phyloP scores from a whole-genome alignment of 2,797 vertebrate genomes.

The Betta splendens region DNA sequence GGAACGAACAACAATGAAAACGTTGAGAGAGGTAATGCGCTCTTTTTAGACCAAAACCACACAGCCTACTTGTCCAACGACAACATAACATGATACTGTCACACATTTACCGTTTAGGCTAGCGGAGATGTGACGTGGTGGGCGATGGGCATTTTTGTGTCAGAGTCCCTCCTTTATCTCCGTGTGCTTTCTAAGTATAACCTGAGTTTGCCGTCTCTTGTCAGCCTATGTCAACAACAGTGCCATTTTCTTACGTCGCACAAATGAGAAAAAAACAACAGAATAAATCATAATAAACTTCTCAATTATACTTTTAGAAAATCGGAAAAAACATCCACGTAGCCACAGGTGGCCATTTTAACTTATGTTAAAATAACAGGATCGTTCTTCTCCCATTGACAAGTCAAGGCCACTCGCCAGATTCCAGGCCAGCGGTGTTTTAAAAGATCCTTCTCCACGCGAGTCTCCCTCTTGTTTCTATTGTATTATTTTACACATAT shows the following conservation, averaged over 20 bases:
- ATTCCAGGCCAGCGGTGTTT: constrained; percentile 52
- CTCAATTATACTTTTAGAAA: constrained; percentile 68
- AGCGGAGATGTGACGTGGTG: constrained; percentile 49
- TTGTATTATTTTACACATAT: constrained; percentile 80
- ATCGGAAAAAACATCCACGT: constrained; percentile 50
- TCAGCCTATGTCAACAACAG: constrained; percentile 78
- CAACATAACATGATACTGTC: constrained; percentile 80
- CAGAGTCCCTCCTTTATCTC: constrained; percentile 59
- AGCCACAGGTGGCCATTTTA: constrained; percentile 61
- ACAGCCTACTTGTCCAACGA: constrained; percentile 78
- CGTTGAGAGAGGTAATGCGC: constrained; percentile 77
- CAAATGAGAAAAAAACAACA: constrained; percentile 74
- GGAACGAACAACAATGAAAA: constrained; percentile 83
- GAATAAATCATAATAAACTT: constrained; percentile 74
- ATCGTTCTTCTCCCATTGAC: constrained; percentile 23
- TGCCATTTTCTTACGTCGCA: constrained; percentile 79
- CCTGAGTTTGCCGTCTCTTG: constrained; percentile 86
- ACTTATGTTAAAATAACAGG: constrained; percentile 71
- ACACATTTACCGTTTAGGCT: constrained; percentile 83
- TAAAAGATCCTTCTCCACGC: constrained; percentile 32
- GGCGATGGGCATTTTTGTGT: constrained; percentile 38
- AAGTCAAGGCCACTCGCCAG: constrained; percentile 57
- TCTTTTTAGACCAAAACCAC: constrained; percentile 80
- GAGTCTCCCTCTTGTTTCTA: constrained; percentile 34
- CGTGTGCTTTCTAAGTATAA: constrained; percentile 84